Evolutionary conservation across 1,140 invertebrate genomes (phyloP), one percentile per base, ranked within the genome.

Genomic region (Cydia splendana): DNA sequence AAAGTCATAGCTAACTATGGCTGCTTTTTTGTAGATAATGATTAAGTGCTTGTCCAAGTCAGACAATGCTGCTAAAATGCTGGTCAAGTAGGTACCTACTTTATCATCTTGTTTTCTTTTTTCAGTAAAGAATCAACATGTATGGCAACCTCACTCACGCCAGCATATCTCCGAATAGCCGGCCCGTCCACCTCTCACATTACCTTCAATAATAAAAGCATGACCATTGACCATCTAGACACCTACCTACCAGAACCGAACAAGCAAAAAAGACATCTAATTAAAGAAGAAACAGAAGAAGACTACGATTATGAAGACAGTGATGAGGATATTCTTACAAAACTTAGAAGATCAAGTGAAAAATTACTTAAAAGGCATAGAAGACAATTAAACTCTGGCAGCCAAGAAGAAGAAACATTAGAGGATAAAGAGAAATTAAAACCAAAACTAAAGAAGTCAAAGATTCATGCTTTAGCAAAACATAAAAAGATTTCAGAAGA

Each of bases 111-210:
- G 65, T 74, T 74, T 74, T 79, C 74, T 69, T 57, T 85, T 85
- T 92, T 65, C 87, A 94, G 94, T 53, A 90, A 93, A 80, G 87
- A 93, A 82, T 93, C 93, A 75, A 79, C 93, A 18, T 93, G 94
- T 75, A 94, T 96, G 93, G 95, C 94, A 0, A 93, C 92, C 78
- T 94, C 94, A 9, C 82, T 96, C 13, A 90, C 94, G 9, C 95
- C 95, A 4, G 94, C 94, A 0, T 96, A 94, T 83, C 84, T 96
- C 9, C 92, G 95, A 13, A 91, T 96, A 28, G 94, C 93, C 30
- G 95, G 95, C 15, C 93, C 95, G 0, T 94, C 92, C 74, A 95
- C 94, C n/a, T 87, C 93, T 3, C 90, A 91, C 45, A 89, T 94
- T 69, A 88, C 88, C 18, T 95, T 94, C 76, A 80, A 88, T 69